Conservation (phyloP, 2,888 invertebrate genomes). For the Ochropacha duplaris region DNA sequence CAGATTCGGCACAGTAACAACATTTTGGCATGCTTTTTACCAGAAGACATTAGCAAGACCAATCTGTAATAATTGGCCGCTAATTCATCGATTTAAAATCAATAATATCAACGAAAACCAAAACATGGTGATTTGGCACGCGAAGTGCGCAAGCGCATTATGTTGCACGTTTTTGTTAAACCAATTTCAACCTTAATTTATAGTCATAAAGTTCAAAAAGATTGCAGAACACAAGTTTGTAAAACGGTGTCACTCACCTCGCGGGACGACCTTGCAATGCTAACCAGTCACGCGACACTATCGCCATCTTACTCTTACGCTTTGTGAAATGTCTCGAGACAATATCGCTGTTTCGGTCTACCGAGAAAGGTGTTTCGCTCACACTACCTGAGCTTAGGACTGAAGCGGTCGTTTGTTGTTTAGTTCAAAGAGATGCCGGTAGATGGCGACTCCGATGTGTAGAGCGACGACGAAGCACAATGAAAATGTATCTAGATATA, state of each 20-base stretch:
- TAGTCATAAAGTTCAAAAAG: slow-evolving; percentile 14
- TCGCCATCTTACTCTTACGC: slow-evolving; percentile 44
- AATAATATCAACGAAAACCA: slow-evolving; percentile 53
- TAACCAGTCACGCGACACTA: slow-evolving; percentile 71
- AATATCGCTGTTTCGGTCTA: slow-evolving; percentile 40
- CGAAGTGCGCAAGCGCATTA: slow-evolving; percentile 52
- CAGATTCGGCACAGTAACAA: slow-evolving; percentile 42
- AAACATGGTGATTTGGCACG: slow-evolving; percentile 68
- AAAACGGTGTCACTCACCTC: slow-evolving; percentile 71
- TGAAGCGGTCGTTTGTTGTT: slow-evolving; percentile 37
- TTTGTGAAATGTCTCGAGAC: slow-evolving; percentile 23
- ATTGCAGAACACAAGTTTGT: slow-evolving; percentile 8
- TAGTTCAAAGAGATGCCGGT: slow-evolving; percentile 19
- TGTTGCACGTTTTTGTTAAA: background rate
- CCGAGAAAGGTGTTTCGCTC: slow-evolving; percentile 36
- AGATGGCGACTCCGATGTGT: slow-evolving; percentile 47
- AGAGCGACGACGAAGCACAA: too few species aligned
- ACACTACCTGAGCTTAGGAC: slow-evolving; percentile 33
- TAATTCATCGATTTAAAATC: slow-evolving; percentile 59
- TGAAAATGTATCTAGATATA: too few species aligned
- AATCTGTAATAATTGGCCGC: slow-evolving; percentile 47
- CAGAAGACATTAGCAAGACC: slow-evolving; percentile 25
- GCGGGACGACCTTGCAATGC: slow-evolving; percentile 80
- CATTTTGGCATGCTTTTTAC: slow-evolving; percentile 46
- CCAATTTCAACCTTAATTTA: slow-evolving; percentile 19